A percentile compares a stretch with the other conserved stretches of the same genome.
Evolutionary conservation across 2,797 vertebrate species (phyloP).

Genomic region (Channa striata): DNA sequence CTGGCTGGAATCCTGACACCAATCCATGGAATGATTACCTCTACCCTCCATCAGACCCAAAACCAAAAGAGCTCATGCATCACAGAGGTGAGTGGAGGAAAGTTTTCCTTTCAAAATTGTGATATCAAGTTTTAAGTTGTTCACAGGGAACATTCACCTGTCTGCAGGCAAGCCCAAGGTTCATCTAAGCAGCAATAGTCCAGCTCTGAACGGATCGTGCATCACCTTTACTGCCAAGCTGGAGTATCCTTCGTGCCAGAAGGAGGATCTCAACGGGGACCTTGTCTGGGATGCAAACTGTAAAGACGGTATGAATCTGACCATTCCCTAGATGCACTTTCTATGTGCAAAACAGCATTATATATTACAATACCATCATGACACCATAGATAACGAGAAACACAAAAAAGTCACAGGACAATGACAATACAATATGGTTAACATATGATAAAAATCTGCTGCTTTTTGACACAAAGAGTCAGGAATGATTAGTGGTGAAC

Average conservation of each 20-base stretch:
- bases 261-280: constrained; percentile 86
- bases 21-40: constrained; percentile 91
- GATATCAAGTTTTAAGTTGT: not conserved
- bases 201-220: constrained; percentile 90
- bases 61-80: constrained; percentile 57
- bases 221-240: constrained; percentile 90
- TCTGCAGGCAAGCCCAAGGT: constrained; percentile 81
- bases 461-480: not conserved
- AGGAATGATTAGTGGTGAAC: not conserved
- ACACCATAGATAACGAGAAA: not conserved
- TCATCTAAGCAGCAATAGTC: constrained; percentile 90
- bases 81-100: constrained; percentile 46
- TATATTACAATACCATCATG: too few species aligned
- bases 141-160: not conserved
- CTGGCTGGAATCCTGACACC: constrained; percentile 90
- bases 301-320: constrained; percentile 84
- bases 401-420: not conserved
- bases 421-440: not conserved
- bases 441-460: not conserved
- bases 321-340: not conserved
- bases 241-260: constrained; percentile 90
- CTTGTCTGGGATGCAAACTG: constrained; percentile 89
- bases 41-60: constrained; percentile 85
- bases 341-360: not conserved
- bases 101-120: not conserved